Conservation (phyloP, 2,113 vertebrate genomes). For the Coreoperca whiteheadi region DNA sequence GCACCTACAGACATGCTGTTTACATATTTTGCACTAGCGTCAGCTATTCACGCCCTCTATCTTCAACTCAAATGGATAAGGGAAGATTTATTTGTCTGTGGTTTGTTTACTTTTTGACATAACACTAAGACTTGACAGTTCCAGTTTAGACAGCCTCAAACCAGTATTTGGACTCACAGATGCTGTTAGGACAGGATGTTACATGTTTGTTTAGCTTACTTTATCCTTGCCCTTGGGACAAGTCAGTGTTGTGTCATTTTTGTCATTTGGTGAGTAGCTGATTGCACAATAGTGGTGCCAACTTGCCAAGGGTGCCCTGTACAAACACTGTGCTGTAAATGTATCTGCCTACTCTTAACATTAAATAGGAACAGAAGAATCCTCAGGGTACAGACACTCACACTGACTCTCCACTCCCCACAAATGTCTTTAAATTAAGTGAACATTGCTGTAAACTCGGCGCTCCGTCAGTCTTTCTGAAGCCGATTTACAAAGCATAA, state of each 20-base stretch:
- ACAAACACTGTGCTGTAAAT: conserved; percentile 11
- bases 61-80: conserved; percentile 4
- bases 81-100: conserved; percentile 39
- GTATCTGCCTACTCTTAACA: neutral
- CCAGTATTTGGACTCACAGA: neutral
- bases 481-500: conserved; percentile 2
- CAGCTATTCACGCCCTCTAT: conserved; percentile 25
- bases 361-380: neutral
- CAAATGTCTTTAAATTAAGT: neutral
- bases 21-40: conserved; percentile 34
- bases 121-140: conserved; percentile 17
- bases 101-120: conserved; percentile 42
- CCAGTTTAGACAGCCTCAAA: conserved; percentile 20
- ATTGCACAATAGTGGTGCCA: neutral
- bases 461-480: neutral
- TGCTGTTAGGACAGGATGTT: neutral
- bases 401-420: neutral
- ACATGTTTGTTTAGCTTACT: conserved; percentile 36
- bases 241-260: conserved; percentile 21
- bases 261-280: conserved; percentile 9
- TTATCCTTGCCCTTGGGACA: conserved; percentile 5
- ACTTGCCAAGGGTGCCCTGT: neutral
- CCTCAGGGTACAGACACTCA: neutral
- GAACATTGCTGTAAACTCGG: conserved; percentile 11
- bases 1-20: conserved; percentile 27